These are phyloP conservation scores for Myoxocephalus aenaeus DNA, from an alignment of 2,797 vertebrate species.

Conservation along the genomic window DNA sequence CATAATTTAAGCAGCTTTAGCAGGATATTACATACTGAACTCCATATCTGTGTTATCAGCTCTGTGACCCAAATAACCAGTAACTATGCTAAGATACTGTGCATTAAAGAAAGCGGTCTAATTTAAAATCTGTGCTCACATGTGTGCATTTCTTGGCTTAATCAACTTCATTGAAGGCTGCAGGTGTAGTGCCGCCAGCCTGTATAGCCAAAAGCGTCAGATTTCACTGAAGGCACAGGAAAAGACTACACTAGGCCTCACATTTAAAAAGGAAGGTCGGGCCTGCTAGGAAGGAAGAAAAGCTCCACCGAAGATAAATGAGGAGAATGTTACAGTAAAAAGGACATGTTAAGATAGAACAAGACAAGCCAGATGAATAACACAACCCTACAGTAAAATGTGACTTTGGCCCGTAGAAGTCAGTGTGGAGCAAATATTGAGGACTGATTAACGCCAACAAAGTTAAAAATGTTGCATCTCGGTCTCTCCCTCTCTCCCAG, in stretches of 20 bases:
- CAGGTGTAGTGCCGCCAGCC: slow-evolving; percentile 51
- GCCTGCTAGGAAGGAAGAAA: slow-evolving; percentile 27
- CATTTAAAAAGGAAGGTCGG: slow-evolving; percentile 30
- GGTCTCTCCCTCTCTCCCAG: background rate
- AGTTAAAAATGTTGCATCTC: background rate
- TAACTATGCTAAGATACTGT: slow-evolving; percentile 53
- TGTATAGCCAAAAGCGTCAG: slow-evolving; percentile 65
- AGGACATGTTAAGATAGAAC: background rate
- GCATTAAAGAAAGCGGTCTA: slow-evolving; percentile 68
- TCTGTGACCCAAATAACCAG: slow-evolving; percentile 15
- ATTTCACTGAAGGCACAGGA: slow-evolving; percentile 83
- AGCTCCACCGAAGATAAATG: background rate
- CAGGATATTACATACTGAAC: slow-evolving; percentile 33
- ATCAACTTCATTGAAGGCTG: slow-evolving; percentile 62
- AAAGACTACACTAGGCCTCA: slow-evolving; percentile 59
- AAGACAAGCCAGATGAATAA: slow-evolving; percentile 18
- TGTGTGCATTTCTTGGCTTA: slow-evolving; percentile 60
- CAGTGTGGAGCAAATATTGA: slow-evolving; percentile 33
- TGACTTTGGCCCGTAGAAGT: slow-evolving; percentile 55
- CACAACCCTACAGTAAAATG: slow-evolving; percentile 12
- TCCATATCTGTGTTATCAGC: slow-evolving; percentile 23
- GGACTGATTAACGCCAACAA: slow-evolving; percentile 15
- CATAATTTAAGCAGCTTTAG: slow-evolving; percentile 42
- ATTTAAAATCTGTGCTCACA: slow-evolving; percentile 50
- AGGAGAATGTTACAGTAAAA: slow-evolving; percentile 6